Percentiles rank a stretch among this genome's conserved stretches.
phyloP scores from a whole-genome alignment of 2,888 invertebrate species.

The Apotomis turbidana region DNA sequence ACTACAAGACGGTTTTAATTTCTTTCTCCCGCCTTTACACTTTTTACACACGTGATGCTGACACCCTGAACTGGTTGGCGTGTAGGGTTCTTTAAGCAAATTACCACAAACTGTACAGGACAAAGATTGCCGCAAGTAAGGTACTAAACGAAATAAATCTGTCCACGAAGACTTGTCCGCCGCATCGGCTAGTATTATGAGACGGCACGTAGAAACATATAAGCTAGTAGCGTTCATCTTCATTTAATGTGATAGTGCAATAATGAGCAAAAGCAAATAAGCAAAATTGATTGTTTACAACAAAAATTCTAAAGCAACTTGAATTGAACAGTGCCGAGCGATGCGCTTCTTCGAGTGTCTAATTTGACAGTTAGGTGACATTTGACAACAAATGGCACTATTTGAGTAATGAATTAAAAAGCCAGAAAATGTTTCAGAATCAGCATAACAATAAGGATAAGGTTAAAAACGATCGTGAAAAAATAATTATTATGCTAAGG shows the following conservation, averaged over 20 bases:
- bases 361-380: constrained; percentile 37
- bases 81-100: constrained; percentile 91
- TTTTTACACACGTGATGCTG: constrained; percentile 94
- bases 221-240: constrained; percentile 92
- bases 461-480: too few relatives aligned
- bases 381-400: constrained; percentile 14
- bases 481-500: too few relatives aligned
- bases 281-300: constrained; percentile 70
- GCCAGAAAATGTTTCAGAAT: background rate
- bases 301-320: constrained; percentile 51
- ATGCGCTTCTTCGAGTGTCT: constrained; percentile 39
- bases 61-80: constrained; percentile 90
- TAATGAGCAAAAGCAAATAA: constrained; percentile 49
- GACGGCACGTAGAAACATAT: constrained; percentile 91
- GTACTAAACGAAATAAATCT: constrained; percentile 92
- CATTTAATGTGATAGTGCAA: constrained; percentile 53
- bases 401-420: constrained; percentile 2
- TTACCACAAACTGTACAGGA: constrained; percentile 95
- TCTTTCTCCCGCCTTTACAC: constrained; percentile 93
- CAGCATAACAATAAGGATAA: too few relatives aligned
- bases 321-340: constrained; percentile 36
- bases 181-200: constrained; percentile 89
- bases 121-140: constrained; percentile 92
- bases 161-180: constrained; percentile 89
- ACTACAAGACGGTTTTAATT: constrained; percentile 91